Conservation (phyloP, 2,888 invertebrate species). For the Thera obeliscata region DNA sequence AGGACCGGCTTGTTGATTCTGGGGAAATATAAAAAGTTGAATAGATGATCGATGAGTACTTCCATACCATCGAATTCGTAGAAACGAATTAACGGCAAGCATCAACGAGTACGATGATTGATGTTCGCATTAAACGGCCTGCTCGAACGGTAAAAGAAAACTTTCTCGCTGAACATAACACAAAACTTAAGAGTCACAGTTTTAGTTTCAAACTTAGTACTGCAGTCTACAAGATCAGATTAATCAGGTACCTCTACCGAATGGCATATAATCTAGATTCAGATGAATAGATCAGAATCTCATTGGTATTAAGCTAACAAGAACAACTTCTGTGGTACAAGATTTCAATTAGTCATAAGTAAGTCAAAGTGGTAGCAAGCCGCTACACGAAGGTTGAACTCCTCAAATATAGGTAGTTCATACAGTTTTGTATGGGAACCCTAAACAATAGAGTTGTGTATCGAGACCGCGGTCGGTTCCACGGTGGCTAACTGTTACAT, state of each 20-base stretch:
- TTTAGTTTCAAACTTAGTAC: not conserved
- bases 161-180: not conserved
- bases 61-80: slow-evolving; percentile 8
- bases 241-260: not conserved
- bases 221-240: not conserved
- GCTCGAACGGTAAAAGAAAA: slow-evolving; percentile 15
- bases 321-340: not conserved
- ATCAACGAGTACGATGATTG: slow-evolving; percentile 29
- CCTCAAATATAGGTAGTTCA: slow-evolving; percentile 13
- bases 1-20: slow-evolving; percentile 82
- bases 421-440: slow-evolving; percentile 33
- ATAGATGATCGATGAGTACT: slow-evolving; percentile 2
- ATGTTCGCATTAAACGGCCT: slow-evolving; percentile 18
- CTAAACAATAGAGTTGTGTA: slow-evolving; percentile 32
- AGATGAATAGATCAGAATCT: not conserved
- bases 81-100: slow-evolving; percentile 21
- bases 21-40: slow-evolving; percentile 40
- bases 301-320: not conserved
- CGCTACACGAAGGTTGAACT: slow-evolving; percentile 14
- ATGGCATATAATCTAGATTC: not conserved
- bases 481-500: slow-evolving; percentile 52
- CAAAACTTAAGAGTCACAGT: not conserved
- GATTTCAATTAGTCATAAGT: slow-evolving; percentile 2
- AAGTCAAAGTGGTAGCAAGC: slow-evolving; percentile 10
- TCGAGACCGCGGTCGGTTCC: slow-evolving; percentile 39